A percentile compares a stretch with the other conserved stretches of the same genome.
These are phyloP conservation scores for Cyanoramphus novaezelandiae DNA, from an alignment of 2,113 vertebrate genomes.

Conservation along the genomic window DNA sequence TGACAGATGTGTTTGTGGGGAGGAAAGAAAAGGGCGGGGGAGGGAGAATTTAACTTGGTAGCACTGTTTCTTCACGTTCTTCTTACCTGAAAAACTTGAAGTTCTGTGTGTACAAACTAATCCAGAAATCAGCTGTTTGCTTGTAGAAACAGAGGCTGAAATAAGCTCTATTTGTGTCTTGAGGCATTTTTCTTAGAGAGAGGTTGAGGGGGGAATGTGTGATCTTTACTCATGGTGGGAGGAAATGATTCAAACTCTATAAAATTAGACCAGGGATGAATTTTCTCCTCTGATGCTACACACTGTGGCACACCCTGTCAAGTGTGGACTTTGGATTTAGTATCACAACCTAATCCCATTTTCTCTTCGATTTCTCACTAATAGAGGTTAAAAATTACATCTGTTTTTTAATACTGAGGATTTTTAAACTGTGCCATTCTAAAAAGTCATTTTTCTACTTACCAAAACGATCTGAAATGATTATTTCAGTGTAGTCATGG, in stretches of 20 bases:
- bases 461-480: not conserved
- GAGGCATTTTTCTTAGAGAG: not conserved
- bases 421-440: not conserved
- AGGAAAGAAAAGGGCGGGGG: not conserved
- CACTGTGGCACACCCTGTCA: not conserved
- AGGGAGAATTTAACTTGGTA: not conserved
- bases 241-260: not conserved
- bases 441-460: not conserved
- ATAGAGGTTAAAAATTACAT: not conserved
- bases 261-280: not conserved
- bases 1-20: slow-evolving; percentile 3
- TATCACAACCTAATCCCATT: not conserved
- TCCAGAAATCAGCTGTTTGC: not conserved
- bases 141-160: not conserved
- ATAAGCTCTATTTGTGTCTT: not conserved
- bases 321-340: not conserved
- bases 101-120: not conserved
- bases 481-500: not conserved
- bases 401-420: not conserved
- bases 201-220: not conserved
- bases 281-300: not conserved
- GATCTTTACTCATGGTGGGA: not conserved
- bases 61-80: not conserved
- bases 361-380: not conserved
- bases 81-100: not conserved